Percentiles rank a stretch among this genome's conserved stretches.
phyloP scores from a whole-genome alignment of 2,113 vertebrate species.

The Baryphthengus martii region DNA sequence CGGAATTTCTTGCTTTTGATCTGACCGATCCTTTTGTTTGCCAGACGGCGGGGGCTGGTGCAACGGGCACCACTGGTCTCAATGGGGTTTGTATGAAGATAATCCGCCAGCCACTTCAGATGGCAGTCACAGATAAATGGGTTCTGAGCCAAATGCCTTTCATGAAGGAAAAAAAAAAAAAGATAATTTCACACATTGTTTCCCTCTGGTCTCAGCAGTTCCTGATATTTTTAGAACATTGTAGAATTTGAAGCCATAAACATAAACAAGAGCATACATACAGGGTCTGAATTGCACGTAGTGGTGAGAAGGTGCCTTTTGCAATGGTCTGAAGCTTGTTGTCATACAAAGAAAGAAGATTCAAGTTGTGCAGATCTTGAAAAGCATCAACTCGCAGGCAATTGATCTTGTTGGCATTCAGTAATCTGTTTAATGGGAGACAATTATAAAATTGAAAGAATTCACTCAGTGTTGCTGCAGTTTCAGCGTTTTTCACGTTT shows the following conservation, averaged over 20 bases:
- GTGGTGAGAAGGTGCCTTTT: constrained; percentile 94
- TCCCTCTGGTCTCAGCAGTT: constrained; percentile 2
- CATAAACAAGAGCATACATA: constrained; percentile 71
- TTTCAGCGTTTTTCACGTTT: neutral
- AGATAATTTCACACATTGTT: constrained; percentile 52
- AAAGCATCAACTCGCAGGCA: constrained; percentile 97
- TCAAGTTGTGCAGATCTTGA: constrained; percentile 98
- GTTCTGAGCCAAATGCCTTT: constrained; percentile 98
- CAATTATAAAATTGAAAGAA: neutral
- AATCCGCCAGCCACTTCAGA: constrained; percentile 99
- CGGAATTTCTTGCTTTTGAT: constrained; percentile 99
- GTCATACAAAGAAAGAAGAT: constrained; percentile 96
- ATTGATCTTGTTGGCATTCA: constrained; percentile 99
- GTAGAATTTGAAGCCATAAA: neutral
- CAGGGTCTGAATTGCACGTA: constrained; percentile 96
- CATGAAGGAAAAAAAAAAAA: neutral
- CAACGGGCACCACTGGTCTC: constrained; percentile 98
- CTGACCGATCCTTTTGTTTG: constrained; percentile 98
- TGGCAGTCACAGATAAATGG: constrained; percentile 99
- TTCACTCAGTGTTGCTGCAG: rapidly evolving
- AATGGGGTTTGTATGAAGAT: constrained; percentile 98
- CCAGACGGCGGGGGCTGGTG: constrained; percentile 95
- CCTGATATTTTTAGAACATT: neutral
- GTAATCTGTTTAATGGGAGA: constrained; percentile 81
- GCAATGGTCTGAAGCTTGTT: constrained; percentile 99